Evolutionary conservation across 2,888 invertebrate genomes (phyloP).

Genomic region (Apamea epomidion): DNA sequence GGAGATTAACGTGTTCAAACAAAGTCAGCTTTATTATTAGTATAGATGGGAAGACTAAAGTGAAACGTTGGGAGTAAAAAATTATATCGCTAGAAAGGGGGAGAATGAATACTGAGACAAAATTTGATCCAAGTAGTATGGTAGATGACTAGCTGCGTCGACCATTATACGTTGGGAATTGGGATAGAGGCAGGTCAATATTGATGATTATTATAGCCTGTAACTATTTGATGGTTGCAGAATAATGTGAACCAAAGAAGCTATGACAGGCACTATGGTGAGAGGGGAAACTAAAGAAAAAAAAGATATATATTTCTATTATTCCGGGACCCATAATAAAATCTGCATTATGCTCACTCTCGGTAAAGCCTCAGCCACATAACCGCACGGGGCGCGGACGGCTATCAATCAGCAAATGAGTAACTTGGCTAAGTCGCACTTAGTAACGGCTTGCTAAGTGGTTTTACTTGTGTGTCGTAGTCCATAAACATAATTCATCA

Average conservation of each 20-base stretch:
- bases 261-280: background rate
- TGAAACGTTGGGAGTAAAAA: background rate
- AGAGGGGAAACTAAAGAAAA: background rate
- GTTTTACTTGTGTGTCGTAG: constrained; percentile 57
- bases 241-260: background rate
- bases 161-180: background rate
- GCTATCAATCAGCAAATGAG: constrained; percentile 64
- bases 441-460: constrained; percentile 60
- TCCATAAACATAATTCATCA: constrained; percentile 52
- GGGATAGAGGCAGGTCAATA: background rate
- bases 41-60: background rate
- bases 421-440: constrained; percentile 54
- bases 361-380: constrained; percentile 21
- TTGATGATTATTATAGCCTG: background rate
- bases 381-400: constrained; percentile 28
- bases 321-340: constrained; percentile 12
- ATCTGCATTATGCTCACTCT: constrained; percentile 30
- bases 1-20: background rate
- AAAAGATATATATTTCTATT: background rate
- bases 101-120: background rate
- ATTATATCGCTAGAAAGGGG: background rate
- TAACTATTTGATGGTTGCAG: background rate
- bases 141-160: background rate
- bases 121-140: background rate
- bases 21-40: background rate